Evolutionary conservation across 2,113 vertebrate species (phyloP), one percentile per base, ranked within the genome.

Genomic region (Cryptotis parvus): DNA sequence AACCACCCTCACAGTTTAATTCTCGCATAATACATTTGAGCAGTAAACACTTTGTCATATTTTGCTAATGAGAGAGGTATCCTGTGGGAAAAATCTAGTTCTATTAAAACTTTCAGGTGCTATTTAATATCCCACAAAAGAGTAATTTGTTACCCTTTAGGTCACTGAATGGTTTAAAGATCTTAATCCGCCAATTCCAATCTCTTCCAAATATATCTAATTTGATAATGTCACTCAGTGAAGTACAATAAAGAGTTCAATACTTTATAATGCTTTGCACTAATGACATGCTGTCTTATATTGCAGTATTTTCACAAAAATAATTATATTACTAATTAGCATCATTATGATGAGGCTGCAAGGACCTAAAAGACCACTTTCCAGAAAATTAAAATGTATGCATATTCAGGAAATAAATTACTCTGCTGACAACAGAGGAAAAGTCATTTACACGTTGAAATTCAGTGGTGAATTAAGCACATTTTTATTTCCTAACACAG

Each of bases 401-500:
- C 55, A 22, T 58, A 58, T 58, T 6, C 16, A 66, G n/a, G 11
- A 55, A 73, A 2, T 41, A 31, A 43, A 22, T 75, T 18, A 75
- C 3, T 76, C 16, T 83, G 1, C 6, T 37, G 22, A 22, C 27
- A n/a, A 24, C 84, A 66, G 63, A 85, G 43, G 15, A 70, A 61
- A 18, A 31, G 7, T 61, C 18, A 86, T n/a, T 82, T 9, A 58
- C 7, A 78, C 80, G 55, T 24, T 24, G 24, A 58, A 61, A 84
- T 20, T 82, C 80, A 78, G 39, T 89, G 65, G 26, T 39, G 45
- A 73, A 87, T 77, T 92, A 24, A 66, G 58, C 9, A 84, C 77
- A 66, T 29, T 90, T 90, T 92, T 55, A 84, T 55, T 92, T 81
- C 87, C 49, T 86, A 92, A 45, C 20, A 31, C 8, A 85, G 63